A percentile compares a stretch with the other conserved stretches of the same genome.
Evolutionary conservation across 2,113 vertebrate species (phyloP).

Genomic region (Phoxinus phoxinus): DNA sequence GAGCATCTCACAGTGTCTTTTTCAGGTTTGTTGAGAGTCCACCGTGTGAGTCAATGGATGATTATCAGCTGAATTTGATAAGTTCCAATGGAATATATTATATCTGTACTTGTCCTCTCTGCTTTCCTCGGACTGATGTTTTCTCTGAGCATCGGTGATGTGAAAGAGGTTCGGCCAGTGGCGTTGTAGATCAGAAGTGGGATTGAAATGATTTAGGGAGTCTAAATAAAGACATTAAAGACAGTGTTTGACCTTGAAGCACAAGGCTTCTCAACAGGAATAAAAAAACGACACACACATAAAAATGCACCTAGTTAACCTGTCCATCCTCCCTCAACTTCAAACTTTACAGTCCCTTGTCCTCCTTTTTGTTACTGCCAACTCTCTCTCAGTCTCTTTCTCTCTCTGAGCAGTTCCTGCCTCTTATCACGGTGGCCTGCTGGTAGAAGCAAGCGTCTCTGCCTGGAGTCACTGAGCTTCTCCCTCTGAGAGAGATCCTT

Average conservation of each 20-base stretch:
- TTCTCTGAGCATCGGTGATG: no score
- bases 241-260: not conserved
- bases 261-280: not conserved
- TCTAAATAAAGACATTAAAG: not conserved
- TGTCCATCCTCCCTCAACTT: not conserved
- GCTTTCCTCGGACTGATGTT: no score
- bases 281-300: not conserved
- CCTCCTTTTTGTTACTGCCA: constrained; percentile 2
- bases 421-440: constrained; percentile 68
- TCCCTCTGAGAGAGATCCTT: constrained; percentile 73
- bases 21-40: not conserved
- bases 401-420: constrained; percentile 31
- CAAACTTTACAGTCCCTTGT: not conserved
- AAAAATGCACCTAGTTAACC: not conserved
- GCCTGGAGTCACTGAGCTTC: constrained; percentile 64
- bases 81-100: not conserved
- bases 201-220: no score
- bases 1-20: no score
- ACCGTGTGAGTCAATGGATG: not conserved
- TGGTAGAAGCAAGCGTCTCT: constrained; percentile 56
- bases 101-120: not conserved
- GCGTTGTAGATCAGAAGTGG: no score
- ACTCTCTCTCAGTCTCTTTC: not conserved
- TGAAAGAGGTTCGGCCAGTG: no score
- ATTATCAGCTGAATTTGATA: not conserved